Base-by-base conservation (phyloP, 1,140 invertebrate species). In the Drosophila nasuta region DNA sequence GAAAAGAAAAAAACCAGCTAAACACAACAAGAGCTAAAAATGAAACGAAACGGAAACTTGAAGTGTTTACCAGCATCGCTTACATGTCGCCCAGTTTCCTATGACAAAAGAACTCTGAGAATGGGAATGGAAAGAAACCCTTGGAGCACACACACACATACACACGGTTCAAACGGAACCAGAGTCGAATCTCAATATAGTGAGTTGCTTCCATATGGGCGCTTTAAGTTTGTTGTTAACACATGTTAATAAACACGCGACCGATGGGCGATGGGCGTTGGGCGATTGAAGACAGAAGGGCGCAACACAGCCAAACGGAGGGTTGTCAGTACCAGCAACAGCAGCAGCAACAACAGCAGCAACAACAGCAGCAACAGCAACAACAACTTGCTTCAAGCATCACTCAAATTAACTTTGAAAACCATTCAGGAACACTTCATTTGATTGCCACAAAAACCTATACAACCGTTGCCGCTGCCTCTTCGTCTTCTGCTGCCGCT, bases 351-450 rank as follows among this genome's bases (percentile, higher is more conserved):
- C 48, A 51, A 28, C 56, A 54, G 52, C 49, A 64, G n/a, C 15
- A 15, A 15, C 15, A 15, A 1, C 15, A 15, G 15, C 15, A 15
- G 8, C 67, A 54, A 58, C 49, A 67, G 10, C 67, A 57, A 43
- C 51, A 38, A 28, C 51, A 62, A 54, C 54, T 59, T 45, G 57
- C 33, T 60, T 88, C 63, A 85, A 91, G 88, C 88, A 91, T 91
- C 88, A 91, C 82, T 91, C 88, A 91, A 91, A 91, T 91, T 91
- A 91, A 91, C 88, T 91, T 91, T 91, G 81, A 91, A 91, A 91
- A 91, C 88, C 88, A 91, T 91, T 91, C 88, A 91, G 88, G 88
- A 91, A 91, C 88, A 91, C 88, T 91, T 91, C 88, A 91, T 91
- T 91, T 91, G 88, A 91, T 91, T 91, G 88, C 82, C 81, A 78